Evolutionary conservation across 2,888 invertebrate species (phyloP).

Genomic region (Agrotis exclamationis): DNA sequence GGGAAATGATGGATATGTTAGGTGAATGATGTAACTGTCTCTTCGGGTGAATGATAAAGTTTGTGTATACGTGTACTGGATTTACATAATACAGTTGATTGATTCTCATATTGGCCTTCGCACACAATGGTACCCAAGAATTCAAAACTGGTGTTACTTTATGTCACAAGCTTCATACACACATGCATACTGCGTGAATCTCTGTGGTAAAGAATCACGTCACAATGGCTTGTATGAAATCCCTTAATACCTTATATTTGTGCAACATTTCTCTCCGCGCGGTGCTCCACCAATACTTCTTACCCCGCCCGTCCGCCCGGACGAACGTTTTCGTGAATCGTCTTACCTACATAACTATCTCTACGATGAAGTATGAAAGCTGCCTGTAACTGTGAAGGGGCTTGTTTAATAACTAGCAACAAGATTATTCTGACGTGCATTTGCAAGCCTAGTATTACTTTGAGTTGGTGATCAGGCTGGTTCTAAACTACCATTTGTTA

Average conservation of each 20-base stretch:
- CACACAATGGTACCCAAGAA: too few species aligned
- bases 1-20: conserved; percentile 16
- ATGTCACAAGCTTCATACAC: too few species aligned
- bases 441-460: neutral
- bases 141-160: too few species aligned
- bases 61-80: neutral
- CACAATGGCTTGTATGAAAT: too few species aligned
- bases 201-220: too few species aligned
- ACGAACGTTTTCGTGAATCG: too few species aligned
- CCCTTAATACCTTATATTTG: too few species aligned
- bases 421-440: neutral
- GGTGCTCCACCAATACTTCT: too few species aligned
- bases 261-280: too few species aligned
- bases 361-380: neutral
- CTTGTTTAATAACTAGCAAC: neutral
- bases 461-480: conserved; percentile 3
- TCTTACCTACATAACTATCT: neutral
- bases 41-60: neutral
- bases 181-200: too few species aligned
- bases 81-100: neutral
- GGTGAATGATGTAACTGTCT: neutral
- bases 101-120: neutral
- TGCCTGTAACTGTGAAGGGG: neutral
- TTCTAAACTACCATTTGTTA: conserved; percentile 3
- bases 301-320: too few species aligned